Conservation (phyloP, 2,113 vertebrate species). For the Equus quagga region DNA sequence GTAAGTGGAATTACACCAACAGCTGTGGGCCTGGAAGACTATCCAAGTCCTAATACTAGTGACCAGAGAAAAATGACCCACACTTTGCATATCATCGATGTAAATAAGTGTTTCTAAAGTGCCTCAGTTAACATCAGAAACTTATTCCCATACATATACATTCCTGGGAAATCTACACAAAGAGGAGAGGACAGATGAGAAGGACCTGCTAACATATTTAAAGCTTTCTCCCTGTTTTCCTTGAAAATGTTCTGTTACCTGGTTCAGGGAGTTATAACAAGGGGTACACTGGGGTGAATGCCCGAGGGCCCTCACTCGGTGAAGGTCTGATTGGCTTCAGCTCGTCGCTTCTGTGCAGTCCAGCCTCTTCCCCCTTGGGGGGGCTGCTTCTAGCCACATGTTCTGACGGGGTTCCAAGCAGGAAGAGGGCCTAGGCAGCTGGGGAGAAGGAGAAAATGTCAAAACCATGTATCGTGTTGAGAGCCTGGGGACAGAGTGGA, state of each 20-base stretch:
- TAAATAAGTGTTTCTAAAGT: slow-evolving; percentile 2
- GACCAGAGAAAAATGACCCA: not conserved
- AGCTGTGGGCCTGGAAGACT: not conserved
- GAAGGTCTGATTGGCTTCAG: not conserved
- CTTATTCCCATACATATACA: not conserved
- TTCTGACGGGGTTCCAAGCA: not conserved
- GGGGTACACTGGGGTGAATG: too few species aligned
- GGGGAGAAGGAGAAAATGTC: not conserved
- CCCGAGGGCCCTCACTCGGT: not conserved
- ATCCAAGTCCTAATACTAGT: not conserved
- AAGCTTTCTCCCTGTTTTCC: slow-evolving; percentile 14
- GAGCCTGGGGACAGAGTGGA: not conserved
- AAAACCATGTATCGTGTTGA: not conserved
- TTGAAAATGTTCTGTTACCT: not conserved
- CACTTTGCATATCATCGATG: not conserved
- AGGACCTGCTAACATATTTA: not conserved
- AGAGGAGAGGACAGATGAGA: not conserved
- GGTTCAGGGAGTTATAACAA: not conserved
- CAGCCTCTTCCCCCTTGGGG: not conserved
- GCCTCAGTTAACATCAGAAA: not conserved
- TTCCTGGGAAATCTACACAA: not conserved
- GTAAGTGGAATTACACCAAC: not conserved
- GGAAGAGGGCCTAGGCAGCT: not conserved
- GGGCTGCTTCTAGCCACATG: not conserved
- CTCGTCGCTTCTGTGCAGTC: not conserved